Percentiles rank a stretch among this genome's conserved stretches.
Conservation (phyloP, 2,797 vertebrate species). For the Cynopterus sphinx region DNA sequence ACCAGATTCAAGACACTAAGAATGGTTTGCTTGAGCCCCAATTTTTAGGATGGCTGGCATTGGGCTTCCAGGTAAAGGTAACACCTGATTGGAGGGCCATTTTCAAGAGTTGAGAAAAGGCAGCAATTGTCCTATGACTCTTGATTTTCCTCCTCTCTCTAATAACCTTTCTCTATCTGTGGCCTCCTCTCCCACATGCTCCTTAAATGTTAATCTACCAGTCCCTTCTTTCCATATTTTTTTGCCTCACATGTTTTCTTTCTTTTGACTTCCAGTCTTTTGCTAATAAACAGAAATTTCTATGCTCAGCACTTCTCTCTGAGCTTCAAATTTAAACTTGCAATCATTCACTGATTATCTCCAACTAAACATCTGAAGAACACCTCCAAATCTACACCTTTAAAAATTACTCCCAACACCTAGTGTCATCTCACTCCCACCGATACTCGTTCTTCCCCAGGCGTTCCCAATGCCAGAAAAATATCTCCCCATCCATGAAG, state of each 20-base stretch:
- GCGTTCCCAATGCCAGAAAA: background rate
- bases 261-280: background rate
- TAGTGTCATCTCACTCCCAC: background rate
- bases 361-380: background rate
- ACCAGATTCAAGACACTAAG: background rate
- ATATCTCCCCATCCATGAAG: background rate
- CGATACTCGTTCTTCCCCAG: background rate
- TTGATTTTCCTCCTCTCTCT: background rate
- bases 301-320: background rate
- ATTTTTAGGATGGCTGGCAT: background rate
- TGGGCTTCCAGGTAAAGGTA: background rate
- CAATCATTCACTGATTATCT: background rate
- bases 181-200: background rate
- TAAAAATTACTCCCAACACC: background rate
- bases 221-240: background rate
- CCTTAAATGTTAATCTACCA: background rate
- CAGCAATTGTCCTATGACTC: background rate
- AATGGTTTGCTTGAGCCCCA: background rate
- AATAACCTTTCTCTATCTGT: background rate
- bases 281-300: background rate
- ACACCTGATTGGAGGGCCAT: too few relatives aligned
- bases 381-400: background rate
- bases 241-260: background rate
- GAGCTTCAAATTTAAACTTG: background rate
- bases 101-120: background rate